These are phyloP conservation scores for Morpho helenor DNA, from an alignment of 2,888 invertebrate genomes.

Conservation along the genomic window DNA sequence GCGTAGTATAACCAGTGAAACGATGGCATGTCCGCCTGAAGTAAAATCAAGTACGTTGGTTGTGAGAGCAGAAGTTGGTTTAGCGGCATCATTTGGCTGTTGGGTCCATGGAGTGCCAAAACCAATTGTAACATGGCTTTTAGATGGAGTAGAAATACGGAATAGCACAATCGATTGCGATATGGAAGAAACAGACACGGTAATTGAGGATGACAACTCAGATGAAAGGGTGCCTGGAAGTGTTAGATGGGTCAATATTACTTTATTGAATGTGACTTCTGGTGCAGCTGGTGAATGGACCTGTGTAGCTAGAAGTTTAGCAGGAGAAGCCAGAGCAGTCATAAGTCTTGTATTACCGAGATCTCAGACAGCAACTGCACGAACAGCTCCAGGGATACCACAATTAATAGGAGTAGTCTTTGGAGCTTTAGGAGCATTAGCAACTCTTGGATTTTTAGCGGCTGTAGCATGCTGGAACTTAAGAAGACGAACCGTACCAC, in stretches of 20 bases:
- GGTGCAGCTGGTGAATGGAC: conserved; percentile 92
- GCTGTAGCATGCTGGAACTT: conserved; percentile 81
- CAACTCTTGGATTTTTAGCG: conserved; percentile 81
- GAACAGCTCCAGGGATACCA: conserved; percentile 86
- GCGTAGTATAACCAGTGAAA: conserved; percentile 86
- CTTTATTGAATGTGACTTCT: conserved; percentile 89
- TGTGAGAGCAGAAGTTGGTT: conserved; percentile 87
- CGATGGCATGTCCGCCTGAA: conserved; percentile 91
- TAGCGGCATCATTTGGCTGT: conserved; percentile 90
- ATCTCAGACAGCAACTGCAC: conserved; percentile 87
- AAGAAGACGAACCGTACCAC: conserved; percentile 84
- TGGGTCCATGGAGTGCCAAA: conserved; percentile 90
- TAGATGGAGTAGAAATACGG: conserved; percentile 82
- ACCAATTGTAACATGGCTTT: conserved; percentile 90
- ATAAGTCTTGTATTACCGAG: conserved; percentile 74
- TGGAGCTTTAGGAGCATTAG: conserved; percentile 84
- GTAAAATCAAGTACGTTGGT: conserved; percentile 81
- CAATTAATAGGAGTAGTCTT: conserved; percentile 86
- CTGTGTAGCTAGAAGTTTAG: conserved; percentile 86
- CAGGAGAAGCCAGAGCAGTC: conserved; percentile 81
- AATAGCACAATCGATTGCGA: conserved; percentile 70
- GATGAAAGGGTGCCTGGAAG: conserved; percentile 70
- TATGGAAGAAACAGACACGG: conserved; percentile 67
- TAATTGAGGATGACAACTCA: conserved; percentile 57
- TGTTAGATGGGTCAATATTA: conserved; percentile 88